Evolutionary conservation across 2,113 vertebrate species (phyloP).

Genomic region (Phasianus colchicus): DNA sequence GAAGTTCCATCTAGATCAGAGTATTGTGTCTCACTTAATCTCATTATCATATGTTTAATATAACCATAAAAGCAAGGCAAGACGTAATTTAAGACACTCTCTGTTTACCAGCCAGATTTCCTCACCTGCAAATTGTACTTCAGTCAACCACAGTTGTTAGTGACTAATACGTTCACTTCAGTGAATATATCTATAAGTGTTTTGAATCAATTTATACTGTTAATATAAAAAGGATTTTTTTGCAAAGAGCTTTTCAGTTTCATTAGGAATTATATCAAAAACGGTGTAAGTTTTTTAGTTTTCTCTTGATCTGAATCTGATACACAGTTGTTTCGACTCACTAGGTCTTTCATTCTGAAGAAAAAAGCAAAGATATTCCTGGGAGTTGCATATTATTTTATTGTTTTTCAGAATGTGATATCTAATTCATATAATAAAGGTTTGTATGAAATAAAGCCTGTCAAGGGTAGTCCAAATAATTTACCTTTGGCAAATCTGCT

Average conservation of each 20-base stretch:
- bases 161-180: not conserved
- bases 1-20: not conserved
- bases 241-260: not conserved
- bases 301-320: not conserved
- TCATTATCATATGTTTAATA: not conserved
- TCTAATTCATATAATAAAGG: not conserved
- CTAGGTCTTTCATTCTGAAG: not conserved
- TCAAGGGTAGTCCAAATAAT: not conserved
- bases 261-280: not conserved
- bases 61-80: not conserved
- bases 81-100: not conserved
- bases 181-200: not conserved
- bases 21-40: not conserved
- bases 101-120: not conserved
- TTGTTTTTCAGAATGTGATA: not conserved
- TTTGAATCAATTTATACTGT: not conserved
- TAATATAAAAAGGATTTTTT: not conserved
- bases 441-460: slow-evolving; percentile 17
- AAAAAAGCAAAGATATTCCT: not conserved
- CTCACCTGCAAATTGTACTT: not conserved
- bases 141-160: fast-evolving
- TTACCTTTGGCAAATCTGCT: not conserved
- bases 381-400: not conserved
- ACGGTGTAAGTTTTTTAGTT: not conserved
- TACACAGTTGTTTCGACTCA: not conserved